phyloP scores from a whole-genome alignment of 2,888 invertebrate genomes.

The Apodemia duryi region DNA sequence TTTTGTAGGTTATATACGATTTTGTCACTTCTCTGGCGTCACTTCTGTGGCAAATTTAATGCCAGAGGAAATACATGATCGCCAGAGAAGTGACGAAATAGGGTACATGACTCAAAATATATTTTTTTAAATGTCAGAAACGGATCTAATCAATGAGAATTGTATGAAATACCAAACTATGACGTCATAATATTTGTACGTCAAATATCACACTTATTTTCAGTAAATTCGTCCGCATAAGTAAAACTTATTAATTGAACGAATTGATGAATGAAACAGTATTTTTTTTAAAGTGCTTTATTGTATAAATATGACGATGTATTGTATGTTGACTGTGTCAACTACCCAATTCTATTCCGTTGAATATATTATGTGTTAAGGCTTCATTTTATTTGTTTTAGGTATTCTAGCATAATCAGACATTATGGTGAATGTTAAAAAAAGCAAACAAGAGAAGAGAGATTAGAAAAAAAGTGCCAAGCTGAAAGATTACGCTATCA shows the following conservation, averaged over 20 bases:
- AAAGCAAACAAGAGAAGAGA: constrained; percentile 27
- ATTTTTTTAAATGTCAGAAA: no score
- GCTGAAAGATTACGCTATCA: constrained; percentile 24
- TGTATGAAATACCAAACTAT: constrained; percentile 11
- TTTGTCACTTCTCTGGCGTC: constrained; percentile 29
- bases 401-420: constrained; percentile 22
- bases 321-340: no score
- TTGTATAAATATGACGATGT: no score
- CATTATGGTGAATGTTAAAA: constrained; percentile 26
- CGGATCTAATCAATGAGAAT: no score
- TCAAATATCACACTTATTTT: neutral
- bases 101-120: no score
- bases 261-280: neutral
- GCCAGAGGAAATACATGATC: constrained; percentile 27
- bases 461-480: neutral
- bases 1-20: constrained; percentile 28
- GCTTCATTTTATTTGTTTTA: constrained; percentile 23
- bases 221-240: neutral
- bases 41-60: no score
- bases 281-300: neutral
- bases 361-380: neutral
- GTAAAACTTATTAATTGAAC: neutral
- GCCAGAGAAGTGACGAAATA: constrained; percentile 28
- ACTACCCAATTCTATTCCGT: neutral
- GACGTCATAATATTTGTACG: neutral